Percentiles rank a stretch among this genome's conserved stretches.
phyloP scores from a whole-genome alignment of 2,797 vertebrate species.

The Molossus alvarezi region DNA sequence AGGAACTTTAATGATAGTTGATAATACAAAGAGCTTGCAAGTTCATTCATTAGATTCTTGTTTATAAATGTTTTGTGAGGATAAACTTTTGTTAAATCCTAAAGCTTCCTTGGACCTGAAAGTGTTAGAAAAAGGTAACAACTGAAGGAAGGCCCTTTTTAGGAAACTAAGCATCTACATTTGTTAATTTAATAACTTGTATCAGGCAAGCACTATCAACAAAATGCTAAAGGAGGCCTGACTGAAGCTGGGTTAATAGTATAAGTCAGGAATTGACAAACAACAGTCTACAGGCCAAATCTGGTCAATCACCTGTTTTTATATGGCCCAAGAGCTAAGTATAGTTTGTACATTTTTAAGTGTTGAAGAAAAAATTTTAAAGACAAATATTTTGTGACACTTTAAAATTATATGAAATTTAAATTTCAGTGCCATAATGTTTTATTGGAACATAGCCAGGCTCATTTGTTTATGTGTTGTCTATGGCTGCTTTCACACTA shows the following conservation, averaged over 20 bases:
- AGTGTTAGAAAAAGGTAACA: slow-evolving; percentile 49
- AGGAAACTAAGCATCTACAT: not conserved
- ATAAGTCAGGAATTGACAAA: not conserved
- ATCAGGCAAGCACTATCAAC: not conserved
- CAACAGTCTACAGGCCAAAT: not conserved
- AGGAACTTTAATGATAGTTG: slow-evolving; percentile 42
- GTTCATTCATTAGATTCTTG: slow-evolving; percentile 14
- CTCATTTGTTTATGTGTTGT: not conserved
- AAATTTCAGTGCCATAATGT: not conserved
- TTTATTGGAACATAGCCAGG: not conserved
- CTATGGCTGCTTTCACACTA: not conserved
- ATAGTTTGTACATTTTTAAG: slow-evolving; percentile 43
- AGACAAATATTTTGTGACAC: slow-evolving; percentile 40
- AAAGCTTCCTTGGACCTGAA: not conserved
- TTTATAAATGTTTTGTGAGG: slow-evolving; percentile 60
- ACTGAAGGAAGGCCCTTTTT: not conserved
- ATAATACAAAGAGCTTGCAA: slow-evolving; percentile 36
- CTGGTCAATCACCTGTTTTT: not conserved
- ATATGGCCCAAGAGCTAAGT: not conserved
- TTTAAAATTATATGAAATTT: slow-evolving; percentile 45
- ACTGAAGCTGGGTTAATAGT: not conserved
- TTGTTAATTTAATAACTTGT: not conserved
- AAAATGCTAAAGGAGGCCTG: slow-evolving; percentile 4
- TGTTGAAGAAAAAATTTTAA: not conserved
- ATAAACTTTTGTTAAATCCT: slow-evolving; percentile 53